These are phyloP conservation scores for Gopherus evgoodei DNA, from an alignment of 2,113 vertebrate genomes.

Conservation along the genomic window DNA sequence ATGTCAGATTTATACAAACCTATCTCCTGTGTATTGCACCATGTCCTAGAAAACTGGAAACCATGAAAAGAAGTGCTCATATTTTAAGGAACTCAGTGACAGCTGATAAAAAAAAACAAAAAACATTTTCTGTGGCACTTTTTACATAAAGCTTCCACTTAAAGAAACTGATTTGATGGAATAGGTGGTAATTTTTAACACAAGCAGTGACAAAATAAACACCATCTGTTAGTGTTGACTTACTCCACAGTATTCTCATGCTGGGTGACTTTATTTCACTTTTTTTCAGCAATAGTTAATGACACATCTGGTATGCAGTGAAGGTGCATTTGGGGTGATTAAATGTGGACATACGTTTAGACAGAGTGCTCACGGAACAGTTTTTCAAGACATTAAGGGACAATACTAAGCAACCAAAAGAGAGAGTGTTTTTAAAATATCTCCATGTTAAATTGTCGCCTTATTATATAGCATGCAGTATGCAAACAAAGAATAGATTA, in stretches of 20 bases:
- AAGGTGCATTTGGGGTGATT: constrained; percentile 73
- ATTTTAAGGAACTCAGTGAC: constrained; percentile 81
- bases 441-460: neutral
- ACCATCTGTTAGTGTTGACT: constrained; percentile 92
- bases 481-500: neutral
- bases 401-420: neutral
- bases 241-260: constrained; percentile 78
- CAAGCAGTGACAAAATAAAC: constrained; percentile 91
- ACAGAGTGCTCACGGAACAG: constrained; percentile 50
- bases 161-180: constrained; percentile 79
- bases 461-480: neutral
- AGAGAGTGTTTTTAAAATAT: neutral
- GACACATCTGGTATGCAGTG: constrained; percentile 80
- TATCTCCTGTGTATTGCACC: constrained; percentile 83
- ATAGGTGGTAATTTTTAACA: constrained; percentile 89
- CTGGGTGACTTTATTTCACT: constrained; percentile 82
- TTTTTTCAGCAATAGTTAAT: constrained; percentile 83
- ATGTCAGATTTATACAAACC: constrained; percentile 88
- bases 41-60: constrained; percentile 91
- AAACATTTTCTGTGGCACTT: constrained; percentile 68
- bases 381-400: constrained; percentile 13
- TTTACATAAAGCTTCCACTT: constrained; percentile 81
- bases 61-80: constrained; percentile 86
- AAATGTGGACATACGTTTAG: constrained; percentile 71
- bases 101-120: constrained; percentile 73